Base-by-base conservation (phyloP, 2,797 vertebrate genomes). In the Silurus lanzhouensis region DNA sequence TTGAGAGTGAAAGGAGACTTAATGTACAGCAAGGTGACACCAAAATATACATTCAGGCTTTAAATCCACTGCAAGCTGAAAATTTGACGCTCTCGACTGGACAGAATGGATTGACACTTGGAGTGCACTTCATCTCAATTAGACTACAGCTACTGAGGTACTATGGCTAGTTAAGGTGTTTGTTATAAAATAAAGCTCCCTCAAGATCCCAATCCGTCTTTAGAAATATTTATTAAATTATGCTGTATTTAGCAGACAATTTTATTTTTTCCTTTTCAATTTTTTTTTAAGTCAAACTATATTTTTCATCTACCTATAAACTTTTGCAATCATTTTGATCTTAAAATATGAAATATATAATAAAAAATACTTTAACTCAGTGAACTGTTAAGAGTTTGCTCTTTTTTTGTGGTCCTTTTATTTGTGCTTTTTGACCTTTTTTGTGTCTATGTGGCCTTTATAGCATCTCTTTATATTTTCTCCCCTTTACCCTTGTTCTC, bases 31-130 rank as follows among this genome's bases (percentile, higher is more conserved):
- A 55, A 75, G n/a, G 2, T 27, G 0, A 27, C 72, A 10, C 12
- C 22, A n/a, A 15, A 13, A 74, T 71, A 86, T n/a, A 70, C 57
- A 71, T 82, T 84, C 87, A 76, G 31, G 60, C n/a, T 85, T 67
- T 27, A 8, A 78, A 66, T 58, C 13, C 72, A 80, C 2, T 38
- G 25, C 75, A 68, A 75, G 82, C 81, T 67, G 68, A 84, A 86
- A 86, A 83, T 38, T 48, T 68, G 44, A 13, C 55, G 20, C 52
- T 46, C 60, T 87, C 25, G 4, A 22, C 25, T 58, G 31, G 64
- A 84, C 52, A 87, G 64, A 75, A 81, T 27, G 77, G 44, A 84
- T 66, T 80, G 71, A 79, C 74, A 86, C 38, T 38, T 38, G 38
- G 27, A 83, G 84, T 80, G 86, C 83, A 31, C 79, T 68, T 85